Evolutionary conservation across 2,113 vertebrate genomes (phyloP), one percentile per base, ranked within the genome.

Genomic region (Chaetops frenatus): DNA sequence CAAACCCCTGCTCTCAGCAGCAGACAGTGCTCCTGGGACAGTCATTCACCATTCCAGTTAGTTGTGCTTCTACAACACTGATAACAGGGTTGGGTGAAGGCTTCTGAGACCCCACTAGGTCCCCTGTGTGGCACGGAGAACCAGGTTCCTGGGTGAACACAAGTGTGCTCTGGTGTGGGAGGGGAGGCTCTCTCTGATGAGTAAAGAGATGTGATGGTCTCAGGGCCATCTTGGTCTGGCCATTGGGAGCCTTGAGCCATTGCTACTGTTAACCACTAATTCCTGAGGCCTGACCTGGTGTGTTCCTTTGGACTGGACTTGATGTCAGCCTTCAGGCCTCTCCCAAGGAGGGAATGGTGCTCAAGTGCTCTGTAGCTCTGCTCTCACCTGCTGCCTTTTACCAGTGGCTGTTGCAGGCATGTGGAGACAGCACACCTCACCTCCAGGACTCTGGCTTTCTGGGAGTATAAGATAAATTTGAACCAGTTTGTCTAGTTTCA

Each of bases 131-230:
- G 15, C 22, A 3, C 1, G 7, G 51, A 48, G 36, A 29, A 20
- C 51, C 44, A 8, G 22, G 57, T 29, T n/a, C 35, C 8, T 2
- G 56, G 28, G 57, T 12, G 18, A 35, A 2, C 38, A 18, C 0
- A 0, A 36, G 25, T 0, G 0, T 40, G 51, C 53, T 57, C 6
- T 11, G 23, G 22, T 0, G 1, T 22, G 44, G 20, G 21, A 15
- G 13, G 13, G 62, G 42, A 36, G 61, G 64, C 11, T 56, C 35
- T 53, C 11, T 56, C 35, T 53, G 4, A 20, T 27, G 31, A 18
- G 31, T 35, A 14, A 48, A 44, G 23, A 47, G 54, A 2, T 2
- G 4, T 27, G 18, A 1, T 62, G 48, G 6, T 21, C 35, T 42
- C 7, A 0, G 64, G 69, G 25, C 16, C 1, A 3, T 20, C 13